Evolutionary conservation across 2,113 vertebrate species (phyloP).

Genomic region (Rhynchomys soricoides): DNA sequence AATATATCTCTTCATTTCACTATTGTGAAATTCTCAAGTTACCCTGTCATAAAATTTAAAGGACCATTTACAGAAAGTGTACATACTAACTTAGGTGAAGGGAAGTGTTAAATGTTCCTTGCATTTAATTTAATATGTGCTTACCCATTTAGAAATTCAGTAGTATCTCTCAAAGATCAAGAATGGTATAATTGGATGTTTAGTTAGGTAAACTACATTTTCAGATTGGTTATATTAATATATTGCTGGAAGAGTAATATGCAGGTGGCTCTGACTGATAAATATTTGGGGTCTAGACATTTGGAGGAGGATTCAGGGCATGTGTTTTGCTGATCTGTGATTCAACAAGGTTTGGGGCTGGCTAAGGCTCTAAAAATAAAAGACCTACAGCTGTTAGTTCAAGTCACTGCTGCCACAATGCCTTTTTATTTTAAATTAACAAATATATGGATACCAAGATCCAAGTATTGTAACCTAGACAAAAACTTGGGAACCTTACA

Average conservation of each 20-base stretch:
- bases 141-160: neutral
- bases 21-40: neutral
- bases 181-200: neutral
- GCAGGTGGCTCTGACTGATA: neutral
- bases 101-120: neutral
- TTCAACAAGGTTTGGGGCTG: neutral
- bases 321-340: neutral
- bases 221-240: neutral
- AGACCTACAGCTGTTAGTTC: neutral
- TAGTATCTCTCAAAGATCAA: neutral
- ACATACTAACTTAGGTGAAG: neutral
- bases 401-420: neutral
- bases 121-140: neutral
- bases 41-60: neutral
- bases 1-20: conserved; percentile 29
- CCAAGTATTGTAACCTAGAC: neutral
- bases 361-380: neutral
- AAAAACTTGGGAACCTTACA: neutral
- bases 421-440: neutral
- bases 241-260: neutral
- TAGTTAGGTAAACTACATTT: neutral
- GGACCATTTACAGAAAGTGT: neutral
- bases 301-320: neutral
- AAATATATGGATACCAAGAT: neutral
- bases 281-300: neutral